These are phyloP conservation scores for Sakesphorus luctuosus DNA, from an alignment of 2,113 vertebrate species.

Conservation along the genomic window DNA sequence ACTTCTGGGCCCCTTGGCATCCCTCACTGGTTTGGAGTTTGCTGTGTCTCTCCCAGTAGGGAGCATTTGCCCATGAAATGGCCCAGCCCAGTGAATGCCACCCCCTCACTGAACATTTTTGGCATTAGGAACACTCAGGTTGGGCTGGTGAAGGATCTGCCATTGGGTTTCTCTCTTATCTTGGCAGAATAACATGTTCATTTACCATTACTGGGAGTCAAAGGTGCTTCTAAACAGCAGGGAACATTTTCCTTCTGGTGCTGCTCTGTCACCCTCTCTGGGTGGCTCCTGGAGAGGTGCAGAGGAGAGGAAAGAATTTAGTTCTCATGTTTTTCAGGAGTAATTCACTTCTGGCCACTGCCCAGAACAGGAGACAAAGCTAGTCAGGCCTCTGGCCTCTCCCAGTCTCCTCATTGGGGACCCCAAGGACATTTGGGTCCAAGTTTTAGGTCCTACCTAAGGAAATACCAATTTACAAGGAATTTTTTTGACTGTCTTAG, in stretches of 20 bases:
- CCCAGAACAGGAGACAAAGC: background rate
- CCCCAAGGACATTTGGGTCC: background rate
- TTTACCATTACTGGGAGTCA: background rate
- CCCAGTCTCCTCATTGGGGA: background rate
- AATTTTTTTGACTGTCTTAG: background rate
- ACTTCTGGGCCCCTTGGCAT: background rate
- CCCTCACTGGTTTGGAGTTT: background rate
- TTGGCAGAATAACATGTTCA: background rate
- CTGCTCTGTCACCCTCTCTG: background rate
- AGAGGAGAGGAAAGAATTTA: background rate
- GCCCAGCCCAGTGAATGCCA: background rate
- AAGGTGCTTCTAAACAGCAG: constrained; percentile 32
- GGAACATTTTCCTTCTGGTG: background rate
- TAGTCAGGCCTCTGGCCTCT: background rate
- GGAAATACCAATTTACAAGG: background rate
- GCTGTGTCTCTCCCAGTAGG: background rate
- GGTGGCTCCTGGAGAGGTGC: background rate
- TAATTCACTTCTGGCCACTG: background rate
- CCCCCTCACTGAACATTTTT: background rate
- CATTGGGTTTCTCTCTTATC: background rate
- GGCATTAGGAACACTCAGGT: background rate
- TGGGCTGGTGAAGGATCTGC: background rate
- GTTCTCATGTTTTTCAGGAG: background rate
- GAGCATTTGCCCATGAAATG: background rate
- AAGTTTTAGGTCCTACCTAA: background rate